Percentiles rank a stretch among this genome's conserved stretches.
phyloP scores from a whole-genome alignment of 2,888 invertebrate genomes.

The Drosophila meridionalis region DNA sequence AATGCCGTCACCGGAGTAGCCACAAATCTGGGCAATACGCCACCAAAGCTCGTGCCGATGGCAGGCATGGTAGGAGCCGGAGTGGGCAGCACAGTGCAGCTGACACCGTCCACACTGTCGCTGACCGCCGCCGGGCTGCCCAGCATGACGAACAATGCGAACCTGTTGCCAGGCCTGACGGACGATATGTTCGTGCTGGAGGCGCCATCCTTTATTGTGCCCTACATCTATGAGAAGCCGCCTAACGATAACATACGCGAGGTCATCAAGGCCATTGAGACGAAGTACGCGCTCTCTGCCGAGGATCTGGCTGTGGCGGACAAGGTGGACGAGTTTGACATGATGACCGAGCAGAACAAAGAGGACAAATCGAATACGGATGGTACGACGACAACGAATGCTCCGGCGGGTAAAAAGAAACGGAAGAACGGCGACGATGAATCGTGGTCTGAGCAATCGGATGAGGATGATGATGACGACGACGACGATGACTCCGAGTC shows the following conservation, averaged over 20 bases:
- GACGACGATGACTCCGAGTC: slow-evolving; percentile 86
- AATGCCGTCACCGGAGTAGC: slow-evolving; percentile 86
- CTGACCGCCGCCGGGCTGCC: slow-evolving; percentile 65
- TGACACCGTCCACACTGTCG: slow-evolving; percentile 70
- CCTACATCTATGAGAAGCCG: slow-evolving; percentile 96
- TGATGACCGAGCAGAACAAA: slow-evolving; percentile 85
- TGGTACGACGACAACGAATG: slow-evolving; percentile 27
- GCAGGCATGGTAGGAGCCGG: slow-evolving; percentile 29
- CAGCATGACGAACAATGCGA: slow-evolving; percentile 85
- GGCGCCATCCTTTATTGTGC: slow-evolving; percentile 96
- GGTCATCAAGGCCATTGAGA: slow-evolving; percentile 88
- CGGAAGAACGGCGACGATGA: slow-evolving; percentile 86
- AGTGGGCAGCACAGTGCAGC: slow-evolving; percentile 50
- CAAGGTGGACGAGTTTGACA: slow-evolving; percentile 86
- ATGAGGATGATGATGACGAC: slow-evolving; percentile 86
- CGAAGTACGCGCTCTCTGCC: slow-evolving; percentile 86
- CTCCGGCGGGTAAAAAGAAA: slow-evolving; percentile 75
- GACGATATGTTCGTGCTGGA: slow-evolving; percentile 97
- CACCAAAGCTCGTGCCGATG: slow-evolving; percentile 81
- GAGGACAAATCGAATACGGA: slow-evolving; percentile 75
- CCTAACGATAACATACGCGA: slow-evolving; percentile 91
- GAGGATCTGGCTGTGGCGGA: slow-evolving; percentile 87
- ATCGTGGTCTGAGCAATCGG: slow-evolving; percentile 87
- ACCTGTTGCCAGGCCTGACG: slow-evolving; percentile 92
- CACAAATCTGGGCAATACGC: slow-evolving; percentile 86